Evolutionary conservation across 2,888 invertebrate species (phyloP), one percentile per base, ranked within the genome.

Genomic region (Polydesmus complanatus): DNA sequence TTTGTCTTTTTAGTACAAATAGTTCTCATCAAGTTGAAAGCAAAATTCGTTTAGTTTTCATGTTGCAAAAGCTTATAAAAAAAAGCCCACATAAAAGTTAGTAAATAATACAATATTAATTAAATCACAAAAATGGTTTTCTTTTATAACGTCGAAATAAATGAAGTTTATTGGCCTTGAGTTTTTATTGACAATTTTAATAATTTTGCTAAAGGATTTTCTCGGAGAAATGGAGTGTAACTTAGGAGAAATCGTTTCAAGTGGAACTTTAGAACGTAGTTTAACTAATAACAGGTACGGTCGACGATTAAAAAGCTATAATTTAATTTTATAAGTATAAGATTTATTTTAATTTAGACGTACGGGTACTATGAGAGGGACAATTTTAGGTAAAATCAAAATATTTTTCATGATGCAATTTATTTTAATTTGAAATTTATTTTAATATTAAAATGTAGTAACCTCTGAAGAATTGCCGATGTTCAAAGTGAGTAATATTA

Each of bases 151-250:
- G 48, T 47, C 48, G 48, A 18, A 18, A 14, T 47, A 14, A 18
- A 14, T 18, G 48, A 47, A 47, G 48, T 11, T 47, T 14, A 47
- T 47, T 47, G 48, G 11, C n/a, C n/a, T n/a, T n/a, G n/a, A n/a
- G n/a, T n/a, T n/a, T n/a, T n/a, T n/a, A n/a, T n/a, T n/a, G n/a
- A n/a, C n/a, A n/a, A 3, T 19, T 5, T 53, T 27, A 37, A 27
- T 52, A 51, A n/a, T 25, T 27, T 55, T 25, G 26, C 19, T n/a
- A 14, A 47, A 76, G 65, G 76, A 79, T 66, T 78, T 77, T 65
- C 70, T 82, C 3, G 82, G 82, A 8, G 69, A 71, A 54, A 71
- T 75, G 37, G 78, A 79, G 54, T 77, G 77, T 64, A 77, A 77
- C 27, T 68, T 82, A 50, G 81, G 79, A 25, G 79, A 80, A 67